Percentiles rank a stretch among this genome's conserved stretches.
phyloP scores from a whole-genome alignment of 2,888 invertebrate species.

The Apamea monoglypha region DNA sequence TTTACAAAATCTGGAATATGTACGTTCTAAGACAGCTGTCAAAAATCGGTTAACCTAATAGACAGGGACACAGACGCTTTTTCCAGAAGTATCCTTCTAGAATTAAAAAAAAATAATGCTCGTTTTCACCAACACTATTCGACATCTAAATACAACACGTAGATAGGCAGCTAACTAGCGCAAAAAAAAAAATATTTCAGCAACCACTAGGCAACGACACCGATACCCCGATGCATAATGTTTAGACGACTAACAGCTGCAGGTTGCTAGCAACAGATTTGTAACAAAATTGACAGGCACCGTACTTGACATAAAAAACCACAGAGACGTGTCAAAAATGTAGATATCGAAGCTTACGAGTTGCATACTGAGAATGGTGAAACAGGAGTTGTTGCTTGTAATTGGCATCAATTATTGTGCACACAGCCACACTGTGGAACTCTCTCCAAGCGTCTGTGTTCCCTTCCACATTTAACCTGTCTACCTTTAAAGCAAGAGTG shows the following conservation, averaged over 20 bases:
- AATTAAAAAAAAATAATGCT: neutral
- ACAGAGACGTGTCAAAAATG: neutral
- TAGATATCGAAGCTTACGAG: neutral
- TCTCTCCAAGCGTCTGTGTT: no score
- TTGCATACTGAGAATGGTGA: neutral
- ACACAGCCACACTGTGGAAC: no score
- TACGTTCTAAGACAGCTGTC: no score
- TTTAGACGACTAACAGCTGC: no score
- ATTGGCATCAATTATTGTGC: no score
- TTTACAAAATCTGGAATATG: no score
- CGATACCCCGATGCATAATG: neutral
- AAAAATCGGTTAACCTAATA: no score
- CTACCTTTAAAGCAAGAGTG: no score
- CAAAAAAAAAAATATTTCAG: neutral
- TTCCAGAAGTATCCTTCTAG: no score
- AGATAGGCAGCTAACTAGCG: neutral
- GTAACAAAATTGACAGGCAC: neutral
- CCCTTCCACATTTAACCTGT: no score
- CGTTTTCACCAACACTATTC: neutral
- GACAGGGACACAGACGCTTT: no score
- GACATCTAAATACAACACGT: neutral
- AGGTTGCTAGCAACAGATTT: slow-evolving; percentile 2
- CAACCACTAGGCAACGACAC: neutral
- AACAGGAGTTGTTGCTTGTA: no score
- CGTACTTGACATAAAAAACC: neutral